Evolutionary conservation across 2,888 invertebrate species (phyloP).

Genomic region (Colletes collaris): DNA sequence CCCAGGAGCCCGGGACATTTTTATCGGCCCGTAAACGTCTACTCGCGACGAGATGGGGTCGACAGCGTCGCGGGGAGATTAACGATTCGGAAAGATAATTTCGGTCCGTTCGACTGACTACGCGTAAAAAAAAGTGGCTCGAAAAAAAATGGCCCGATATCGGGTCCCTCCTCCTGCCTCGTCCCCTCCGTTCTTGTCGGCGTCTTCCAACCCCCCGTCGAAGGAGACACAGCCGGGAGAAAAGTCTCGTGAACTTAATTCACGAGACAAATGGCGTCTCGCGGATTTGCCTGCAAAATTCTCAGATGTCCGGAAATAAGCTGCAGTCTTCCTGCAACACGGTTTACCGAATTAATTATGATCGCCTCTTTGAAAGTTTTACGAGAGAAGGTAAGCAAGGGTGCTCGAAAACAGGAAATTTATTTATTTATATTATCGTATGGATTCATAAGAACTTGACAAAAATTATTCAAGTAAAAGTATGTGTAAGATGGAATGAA

Average conservation of each 20-base stretch:
- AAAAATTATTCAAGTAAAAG: no score
- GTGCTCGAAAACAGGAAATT: no score
- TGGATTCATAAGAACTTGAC: no score
- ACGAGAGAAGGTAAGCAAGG: no score
- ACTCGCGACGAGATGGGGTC: not conserved
- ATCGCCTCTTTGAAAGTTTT: no score
- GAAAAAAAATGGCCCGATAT: conserved; percentile 53
- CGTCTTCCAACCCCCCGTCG: no score
- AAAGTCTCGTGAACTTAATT: conserved; percentile 64
- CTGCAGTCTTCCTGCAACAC: not conserved
- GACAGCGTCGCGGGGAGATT: conserved; percentile 50
- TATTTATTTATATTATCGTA: no score
- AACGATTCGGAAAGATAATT: conserved; percentile 75
- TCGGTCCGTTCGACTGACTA: conserved; percentile 49
- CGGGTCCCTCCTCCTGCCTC: conserved; percentile 5
- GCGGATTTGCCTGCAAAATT: conserved; percentile 61
- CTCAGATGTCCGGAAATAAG: conserved; percentile 42
- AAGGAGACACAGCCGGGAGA: conserved; percentile 15
- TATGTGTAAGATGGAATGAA: no score
- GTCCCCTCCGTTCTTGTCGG: not conserved
- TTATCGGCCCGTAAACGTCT: conserved; percentile 49
- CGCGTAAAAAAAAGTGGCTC: conserved; percentile 44
- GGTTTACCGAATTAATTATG: no score
- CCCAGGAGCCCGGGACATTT: conserved; percentile 32
- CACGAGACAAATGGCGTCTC: conserved; percentile 61